These are phyloP conservation scores for Accipiter cooperii DNA, from an alignment of 2,113 vertebrate species.

Conservation along the genomic window DNA sequence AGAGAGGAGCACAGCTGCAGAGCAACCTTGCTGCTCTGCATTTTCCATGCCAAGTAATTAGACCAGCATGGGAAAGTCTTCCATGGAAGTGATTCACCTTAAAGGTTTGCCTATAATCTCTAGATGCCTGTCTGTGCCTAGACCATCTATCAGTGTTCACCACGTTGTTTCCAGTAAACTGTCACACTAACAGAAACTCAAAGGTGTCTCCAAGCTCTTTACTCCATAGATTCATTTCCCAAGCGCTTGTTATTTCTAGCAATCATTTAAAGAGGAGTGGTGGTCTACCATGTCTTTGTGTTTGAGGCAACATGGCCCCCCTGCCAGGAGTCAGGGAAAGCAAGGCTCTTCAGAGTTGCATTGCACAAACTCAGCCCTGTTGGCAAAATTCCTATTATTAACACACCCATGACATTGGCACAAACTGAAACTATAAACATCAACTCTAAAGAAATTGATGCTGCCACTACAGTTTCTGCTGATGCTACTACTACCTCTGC, in stretches of 20 bases:
- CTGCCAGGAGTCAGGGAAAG: not conserved
- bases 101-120: not conserved
- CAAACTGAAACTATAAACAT: not conserved
- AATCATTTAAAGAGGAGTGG: not conserved
- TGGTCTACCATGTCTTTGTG: not conserved
- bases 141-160: not conserved
- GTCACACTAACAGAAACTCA: not conserved
- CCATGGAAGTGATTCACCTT: not conserved
- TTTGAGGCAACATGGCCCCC: accelerated
- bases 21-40: not conserved
- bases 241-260: not conserved
- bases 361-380: not conserved
- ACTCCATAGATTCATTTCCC: not conserved
- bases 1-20: not conserved
- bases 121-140: not conserved
- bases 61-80: not conserved
- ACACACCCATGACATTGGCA: not conserved
- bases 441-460: not conserved
- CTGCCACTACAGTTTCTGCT: not conserved
- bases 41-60: not conserved
- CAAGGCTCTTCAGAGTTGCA: not conserved
- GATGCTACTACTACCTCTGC: not conserved
- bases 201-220: not conserved
- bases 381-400: not conserved
- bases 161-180: not conserved